Conservation (phyloP, 2,113 vertebrate genomes). For the Proterorhinus semilunaris region DNA sequence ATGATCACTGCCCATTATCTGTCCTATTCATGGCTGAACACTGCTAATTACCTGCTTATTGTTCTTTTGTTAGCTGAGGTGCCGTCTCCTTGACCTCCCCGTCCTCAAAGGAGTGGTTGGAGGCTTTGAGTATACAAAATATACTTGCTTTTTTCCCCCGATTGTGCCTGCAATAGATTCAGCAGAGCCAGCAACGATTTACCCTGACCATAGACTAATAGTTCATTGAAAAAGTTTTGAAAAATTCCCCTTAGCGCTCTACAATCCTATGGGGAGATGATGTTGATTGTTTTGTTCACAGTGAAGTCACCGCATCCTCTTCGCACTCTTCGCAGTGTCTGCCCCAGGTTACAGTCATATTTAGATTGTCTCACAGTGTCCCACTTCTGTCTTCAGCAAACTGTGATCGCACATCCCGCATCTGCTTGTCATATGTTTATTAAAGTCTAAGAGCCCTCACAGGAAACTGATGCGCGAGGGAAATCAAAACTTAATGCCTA, state of each 20-base stretch:
- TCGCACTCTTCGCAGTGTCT: slow-evolving; percentile 34
- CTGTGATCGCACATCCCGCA: slow-evolving; percentile 46
- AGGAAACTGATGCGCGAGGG: neutral
- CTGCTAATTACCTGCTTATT: too few species aligned
- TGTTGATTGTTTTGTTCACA: slow-evolving; percentile 37
- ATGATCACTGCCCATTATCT: too few species aligned
- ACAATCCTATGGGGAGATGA: slow-evolving; percentile 32
- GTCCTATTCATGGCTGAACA: too few species aligned
- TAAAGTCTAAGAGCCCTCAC: neutral
- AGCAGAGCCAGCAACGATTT: too few species aligned
- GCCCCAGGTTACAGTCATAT: slow-evolving; percentile 55
- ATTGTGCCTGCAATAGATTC: too few species aligned
- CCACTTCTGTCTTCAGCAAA: slow-evolving; percentile 32
- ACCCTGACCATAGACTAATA: too few species aligned
- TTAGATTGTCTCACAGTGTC: slow-evolving; percentile 49
- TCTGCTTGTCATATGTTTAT: neutral
- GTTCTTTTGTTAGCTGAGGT: too few species aligned
- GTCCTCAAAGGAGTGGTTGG: too few species aligned
- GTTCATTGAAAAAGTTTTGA: too few species aligned
- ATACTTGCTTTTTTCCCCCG: too few species aligned
- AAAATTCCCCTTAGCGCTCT: neutral
- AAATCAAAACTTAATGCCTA: neutral
- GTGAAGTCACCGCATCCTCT: slow-evolving; percentile 15
- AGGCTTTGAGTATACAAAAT: neutral
- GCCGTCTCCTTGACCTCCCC: too few species aligned